These are phyloP conservation scores for Eriosoma lanigerum DNA, from an alignment of 1,140 invertebrate species.

Conservation along the genomic window DNA sequence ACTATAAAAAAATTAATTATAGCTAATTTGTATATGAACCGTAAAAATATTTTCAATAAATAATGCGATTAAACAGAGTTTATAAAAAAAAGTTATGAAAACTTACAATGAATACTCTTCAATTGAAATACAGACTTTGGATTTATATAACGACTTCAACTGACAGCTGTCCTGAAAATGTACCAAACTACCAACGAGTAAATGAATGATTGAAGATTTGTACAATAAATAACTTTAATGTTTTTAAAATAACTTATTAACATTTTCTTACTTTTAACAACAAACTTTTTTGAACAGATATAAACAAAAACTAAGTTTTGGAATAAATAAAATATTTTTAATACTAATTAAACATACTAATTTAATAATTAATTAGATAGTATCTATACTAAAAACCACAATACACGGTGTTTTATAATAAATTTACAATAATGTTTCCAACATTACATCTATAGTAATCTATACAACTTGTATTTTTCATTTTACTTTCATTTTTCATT, in stretches of 20 bases:
- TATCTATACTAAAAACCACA: no score
- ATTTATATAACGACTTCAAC: not conserved
- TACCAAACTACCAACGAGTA: not conserved
- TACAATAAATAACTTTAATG: not conserved
- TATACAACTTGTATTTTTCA: no score
- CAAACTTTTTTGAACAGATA: no score
- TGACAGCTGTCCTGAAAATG: slow-evolving; percentile 30
- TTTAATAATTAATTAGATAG: no score
- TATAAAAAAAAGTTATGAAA: slow-evolving; percentile 6
- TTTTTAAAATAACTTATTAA: not conserved
- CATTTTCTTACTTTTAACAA: not conserved
- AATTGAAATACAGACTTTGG: not conserved
- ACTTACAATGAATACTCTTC: not conserved
- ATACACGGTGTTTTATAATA: no score
- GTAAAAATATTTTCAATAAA: not conserved
- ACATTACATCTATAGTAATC: no score
- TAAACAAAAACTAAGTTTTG: no score
- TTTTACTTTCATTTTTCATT: no score
- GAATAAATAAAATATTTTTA: no score
- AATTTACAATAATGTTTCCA: no score
- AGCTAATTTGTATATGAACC: not conserved
- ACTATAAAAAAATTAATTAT: no score
- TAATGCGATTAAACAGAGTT: not conserved
- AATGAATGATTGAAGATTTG: not conserved
- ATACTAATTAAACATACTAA: no score